Percentiles rank a stretch among this genome's conserved stretches.
These are phyloP conservation scores for Emydura subglobosa DNA, from an alignment of 2,113 vertebrate species.

Conservation along the genomic window DNA sequence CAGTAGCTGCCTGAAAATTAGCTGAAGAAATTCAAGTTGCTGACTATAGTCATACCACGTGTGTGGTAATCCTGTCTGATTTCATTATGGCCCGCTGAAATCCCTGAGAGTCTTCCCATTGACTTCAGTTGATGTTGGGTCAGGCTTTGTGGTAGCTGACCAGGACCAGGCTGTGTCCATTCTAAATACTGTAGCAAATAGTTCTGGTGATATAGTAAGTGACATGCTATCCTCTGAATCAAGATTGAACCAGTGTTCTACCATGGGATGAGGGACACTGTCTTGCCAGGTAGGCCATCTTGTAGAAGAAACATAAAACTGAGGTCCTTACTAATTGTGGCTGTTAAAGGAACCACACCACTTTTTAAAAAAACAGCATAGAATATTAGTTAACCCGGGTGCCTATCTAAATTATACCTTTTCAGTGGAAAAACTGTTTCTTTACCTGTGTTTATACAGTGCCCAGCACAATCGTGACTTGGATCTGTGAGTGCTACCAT, in stretches of 20 bases:
- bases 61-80: neutral
- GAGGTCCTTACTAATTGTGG: neutral
- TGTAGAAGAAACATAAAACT: neutral
- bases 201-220: accelerated
- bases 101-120: neutral
- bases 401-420: neutral
- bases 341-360: neutral
- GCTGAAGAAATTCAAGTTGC: neutral
- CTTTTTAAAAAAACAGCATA: neutral
- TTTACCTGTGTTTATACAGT: neutral
- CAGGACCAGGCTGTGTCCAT: neutral
- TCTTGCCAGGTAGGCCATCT: neutral
- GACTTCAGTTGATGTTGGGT: neutral
- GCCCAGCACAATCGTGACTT: neutral
- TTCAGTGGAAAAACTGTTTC: accelerated
- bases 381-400: neutral
- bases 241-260: neutral
- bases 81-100: neutral
- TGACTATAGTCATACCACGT: neutral
- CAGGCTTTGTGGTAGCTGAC: neutral
- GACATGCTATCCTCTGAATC: neutral
- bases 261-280: neutral
- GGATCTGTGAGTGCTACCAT: neutral
- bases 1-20: neutral
- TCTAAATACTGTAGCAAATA: neutral